Evolutionary conservation across 2,113 vertebrate species (phyloP), one percentile per base, ranked within the genome.

Genomic region (Pterocles burchelli): DNA sequence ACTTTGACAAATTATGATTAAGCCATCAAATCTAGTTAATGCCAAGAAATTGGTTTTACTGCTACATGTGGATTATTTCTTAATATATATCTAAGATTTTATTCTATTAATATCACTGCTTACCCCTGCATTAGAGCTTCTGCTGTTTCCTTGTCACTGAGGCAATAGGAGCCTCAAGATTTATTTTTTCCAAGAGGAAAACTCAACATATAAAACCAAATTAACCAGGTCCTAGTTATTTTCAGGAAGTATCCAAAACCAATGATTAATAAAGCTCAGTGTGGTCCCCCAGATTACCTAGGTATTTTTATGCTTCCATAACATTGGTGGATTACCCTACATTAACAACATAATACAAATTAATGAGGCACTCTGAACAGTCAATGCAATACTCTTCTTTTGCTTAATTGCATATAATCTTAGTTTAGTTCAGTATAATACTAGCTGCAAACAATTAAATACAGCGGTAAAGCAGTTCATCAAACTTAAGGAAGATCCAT

Each of bases 401-500:
- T 88, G 66, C 88, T 96, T 96, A 93, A 97, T 94, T 94, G 74
- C 61, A 80, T 96, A 97, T 96, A 90, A 97, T 96, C 92, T 97
- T 89, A 70, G 73, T 95, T 97, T 90, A 85, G 74, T 84, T 97
- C 85, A 73, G 58, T 81, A 84, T 95, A 97, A 97, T 73, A 79
- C 75, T 88, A 72, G 93, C 92, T 95, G 90, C 87, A 97, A 97
- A 97, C 92, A 96, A 93, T 93, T 96, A 97, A 97, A 94, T 54
- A 76, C 84, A 97, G 95, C 63, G 46, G 62, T 55, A 84, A 91
- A 96, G 90, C 90, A 54, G 41, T 96, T 97, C 88, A 97, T 97
- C 96, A 98, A 89, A 95, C 41, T 85, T 91, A 94, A 96, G 93
- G 89, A 96, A 95, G 85, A 97, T 88, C 52, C 85, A 70, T 95